Conservation (phyloP, 2,113 vertebrate species). For the Vombatus ursinus region DNA sequence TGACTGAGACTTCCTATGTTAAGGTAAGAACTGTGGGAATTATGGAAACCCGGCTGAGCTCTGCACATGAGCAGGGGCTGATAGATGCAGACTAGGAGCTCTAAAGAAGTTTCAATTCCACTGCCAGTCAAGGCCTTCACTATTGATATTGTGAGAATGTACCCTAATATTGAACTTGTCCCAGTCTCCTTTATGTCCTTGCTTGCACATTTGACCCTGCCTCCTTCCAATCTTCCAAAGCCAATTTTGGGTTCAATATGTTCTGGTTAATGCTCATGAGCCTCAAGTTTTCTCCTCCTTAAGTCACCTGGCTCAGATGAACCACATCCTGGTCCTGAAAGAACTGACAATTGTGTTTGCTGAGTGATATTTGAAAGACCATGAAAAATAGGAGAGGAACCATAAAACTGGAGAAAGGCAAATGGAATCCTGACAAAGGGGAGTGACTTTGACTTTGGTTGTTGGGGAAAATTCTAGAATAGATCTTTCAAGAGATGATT, state of each 20-base stretch:
- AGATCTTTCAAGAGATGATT: too few species aligned
- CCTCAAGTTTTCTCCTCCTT: background rate
- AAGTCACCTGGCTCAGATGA: background rate
- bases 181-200: background rate
- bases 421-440: too few species aligned
- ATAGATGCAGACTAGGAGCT: background rate
- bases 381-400: background rate
- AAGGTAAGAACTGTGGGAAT: background rate
- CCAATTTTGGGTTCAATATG: background rate
- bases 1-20: background rate
- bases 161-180: background rate
- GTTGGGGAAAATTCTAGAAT: too few species aligned
- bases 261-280: background rate
- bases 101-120: background rate
- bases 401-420: too few species aligned
- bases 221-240: background rate
- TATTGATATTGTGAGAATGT: background rate
- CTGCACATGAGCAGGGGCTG: background rate
- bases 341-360: background rate
- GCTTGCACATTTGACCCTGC: background rate
- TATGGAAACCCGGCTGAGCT: background rate
- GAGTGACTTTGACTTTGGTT: too few species aligned
- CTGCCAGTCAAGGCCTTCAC: background rate
- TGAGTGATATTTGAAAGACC: background rate
- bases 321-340: background rate